A percentile compares a stretch with the other conserved stretches of the same genome.
These are phyloP conservation scores for Clarias fuscus DNA, from an alignment of 2,797 vertebrate species.

Conservation along the genomic window DNA sequence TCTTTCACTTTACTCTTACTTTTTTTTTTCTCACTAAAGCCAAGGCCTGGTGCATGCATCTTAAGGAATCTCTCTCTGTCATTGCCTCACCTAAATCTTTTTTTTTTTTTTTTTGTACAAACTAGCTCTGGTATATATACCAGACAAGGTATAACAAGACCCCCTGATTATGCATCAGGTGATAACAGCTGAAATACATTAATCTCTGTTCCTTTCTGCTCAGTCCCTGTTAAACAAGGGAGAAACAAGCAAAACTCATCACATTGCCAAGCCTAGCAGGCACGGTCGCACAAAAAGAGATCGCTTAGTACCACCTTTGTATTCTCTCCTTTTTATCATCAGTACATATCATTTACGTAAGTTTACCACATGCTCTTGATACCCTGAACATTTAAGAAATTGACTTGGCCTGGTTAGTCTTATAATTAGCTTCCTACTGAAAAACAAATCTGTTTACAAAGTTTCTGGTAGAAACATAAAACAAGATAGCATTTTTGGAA, in stretches of 20 bases:
- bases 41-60: constrained; percentile 61
- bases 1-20: constrained; percentile 24
- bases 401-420: constrained; percentile 1
- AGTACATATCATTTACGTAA: constrained; percentile 27
- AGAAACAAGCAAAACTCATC: constrained; percentile 38
- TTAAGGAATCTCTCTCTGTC: constrained; percentile 58
- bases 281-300: constrained; percentile 27
- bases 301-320: constrained; percentile 37
- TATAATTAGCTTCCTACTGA: constrained; percentile 17
- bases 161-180: constrained; percentile 74
- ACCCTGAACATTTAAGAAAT: constrained; percentile 14
- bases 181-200: constrained; percentile 74
- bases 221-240: background rate
- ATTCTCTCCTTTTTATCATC: constrained; percentile 16
- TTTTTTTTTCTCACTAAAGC: constrained; percentile 51
- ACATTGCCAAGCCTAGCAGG: constrained; percentile 39
- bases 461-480: constrained; percentile 29
- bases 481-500: constrained; percentile 17
- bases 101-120: constrained; percentile 11
- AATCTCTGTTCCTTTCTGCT: constrained; percentile 60
- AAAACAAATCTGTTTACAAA: constrained; percentile 40
- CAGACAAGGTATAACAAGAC: constrained; percentile 61
- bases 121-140: constrained; percentile 61
- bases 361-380: constrained; percentile 39
- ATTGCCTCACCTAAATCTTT: background rate